Base-by-base conservation (phyloP, 2,888 invertebrate genomes). In the Cataglyphis cursor region DNA sequence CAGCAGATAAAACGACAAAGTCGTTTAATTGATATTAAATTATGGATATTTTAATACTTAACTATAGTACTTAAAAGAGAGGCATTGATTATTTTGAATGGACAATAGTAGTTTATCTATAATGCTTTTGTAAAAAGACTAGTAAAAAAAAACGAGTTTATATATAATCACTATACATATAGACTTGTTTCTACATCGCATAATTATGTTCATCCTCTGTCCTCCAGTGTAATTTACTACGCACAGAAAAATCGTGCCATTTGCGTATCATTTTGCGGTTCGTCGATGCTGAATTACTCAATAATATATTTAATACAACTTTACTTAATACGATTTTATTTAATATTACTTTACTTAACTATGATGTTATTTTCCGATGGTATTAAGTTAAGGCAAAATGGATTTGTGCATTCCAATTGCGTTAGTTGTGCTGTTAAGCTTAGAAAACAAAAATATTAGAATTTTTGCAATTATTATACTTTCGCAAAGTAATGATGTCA, bases 391-490 rank as follows among this genome's bases (percentile, higher is more conserved):
- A 68, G 61, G 12, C 70, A 9, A 51, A 66, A 44, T 57, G 24
- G 59, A 51, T 70, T 51, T 82, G 85, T 82, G 85, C 86, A 87
- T 89, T 89, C 84, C 87, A 84, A 21, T 66, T 80, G 35, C 24
- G 44, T 72, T 51, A 57, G 6, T 59, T 59, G 35, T 70, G 48
- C 28, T 64, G 10, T 65, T 65, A 35, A 61, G 38, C n/a, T 64
- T 83, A 70, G 70, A 83, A 70, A 70, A 54, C 31, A 82, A 64
- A 35, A 61, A 31, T 28, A n/a, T 28, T 62, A 24, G 48, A 51
- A 66, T 57, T 57, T 48, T 57, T 35, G 28, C 24, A 35, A 62
- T 78, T 62, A 65, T 66, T 76, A 38, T 54, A 75, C 18, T 6
- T 57, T 6, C 57, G 9, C 72, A 72, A 75, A 59, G 57, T 65